Evolutionary conservation across 2,113 vertebrate species (phyloP).

Genomic region (Morone chrysops): DNA sequence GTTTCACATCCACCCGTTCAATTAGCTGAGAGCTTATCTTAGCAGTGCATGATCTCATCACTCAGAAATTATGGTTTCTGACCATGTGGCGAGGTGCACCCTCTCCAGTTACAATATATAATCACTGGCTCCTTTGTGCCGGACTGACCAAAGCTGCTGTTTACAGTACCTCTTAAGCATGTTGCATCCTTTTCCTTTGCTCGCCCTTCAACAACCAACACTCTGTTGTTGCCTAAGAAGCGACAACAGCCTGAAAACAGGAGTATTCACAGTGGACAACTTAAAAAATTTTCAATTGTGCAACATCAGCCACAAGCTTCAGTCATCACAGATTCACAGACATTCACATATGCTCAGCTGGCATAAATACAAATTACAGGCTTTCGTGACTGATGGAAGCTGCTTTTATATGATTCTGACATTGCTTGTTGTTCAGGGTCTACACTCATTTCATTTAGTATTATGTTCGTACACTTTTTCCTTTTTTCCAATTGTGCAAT

Average conservation of each 20-base stretch:
- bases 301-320: slow-evolving; percentile 10
- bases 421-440: slow-evolving; percentile 24
- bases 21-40: slow-evolving; percentile 44
- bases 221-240: not conserved
- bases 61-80: slow-evolving; percentile 39
- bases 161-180: slow-evolving; percentile 14
- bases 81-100: slow-evolving; percentile 36
- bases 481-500: not conserved
- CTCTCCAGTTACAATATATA: slow-evolving; percentile 24
- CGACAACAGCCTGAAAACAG: not conserved
- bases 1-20: slow-evolving; percentile 29
- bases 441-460: slow-evolving; percentile 1
- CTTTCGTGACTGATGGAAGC: slow-evolving; percentile 23
- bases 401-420: slow-evolving; percentile 6
- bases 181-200: slow-evolving; percentile 8
- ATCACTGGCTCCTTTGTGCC: slow-evolving; percentile 51
- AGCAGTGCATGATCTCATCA: slow-evolving; percentile 52
- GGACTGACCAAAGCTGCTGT: not conserved
- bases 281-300: slow-evolving; percentile 7
- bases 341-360: not conserved
- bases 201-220: not conserved
- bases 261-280: not conserved
- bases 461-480: not conserved
- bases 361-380: slow-evolving; percentile 35
- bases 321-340: slow-evolving; percentile 23